A percentile compares a stretch with the other conserved stretches of the same genome.
phyloP scores from a whole-genome alignment of 1,140 invertebrate genomes.

The Drosophila lacteicornis region DNA sequence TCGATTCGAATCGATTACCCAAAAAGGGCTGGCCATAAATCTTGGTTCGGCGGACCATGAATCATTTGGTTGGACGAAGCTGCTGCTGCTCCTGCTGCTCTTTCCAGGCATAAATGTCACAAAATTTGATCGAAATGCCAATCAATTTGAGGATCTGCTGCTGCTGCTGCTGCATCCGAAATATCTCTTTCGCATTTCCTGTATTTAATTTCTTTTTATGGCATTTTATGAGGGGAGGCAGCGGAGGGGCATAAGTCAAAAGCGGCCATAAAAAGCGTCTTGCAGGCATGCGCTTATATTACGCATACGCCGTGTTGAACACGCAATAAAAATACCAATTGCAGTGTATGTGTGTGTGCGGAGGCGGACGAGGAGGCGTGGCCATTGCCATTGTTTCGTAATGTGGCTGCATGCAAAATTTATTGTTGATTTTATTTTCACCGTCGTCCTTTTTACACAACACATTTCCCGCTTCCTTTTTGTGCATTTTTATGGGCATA shows the following conservation, averaged over 20 bases:
- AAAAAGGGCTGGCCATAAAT: conserved; percentile 48
- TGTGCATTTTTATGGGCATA: conserved; percentile 81
- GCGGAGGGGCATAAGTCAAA: conserved; percentile 68
- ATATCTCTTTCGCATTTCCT: conserved; percentile 70
- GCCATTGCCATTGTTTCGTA: conserved; percentile 73
- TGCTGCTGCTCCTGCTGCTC: too few relatives aligned
- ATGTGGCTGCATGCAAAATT: conserved; percentile 79
- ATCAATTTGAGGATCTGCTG: conserved; percentile 59
- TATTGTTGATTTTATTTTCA: conserved; percentile 82
- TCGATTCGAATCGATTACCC: conserved; percentile 45
- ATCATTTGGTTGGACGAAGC: conserved; percentile 15
- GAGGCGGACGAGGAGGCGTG: conserved; percentile 11
- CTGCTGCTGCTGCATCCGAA: not conserved
- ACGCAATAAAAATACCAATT: conserved; percentile 83
- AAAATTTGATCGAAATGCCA: conserved; percentile 74
- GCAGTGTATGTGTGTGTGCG: conserved; percentile 44
- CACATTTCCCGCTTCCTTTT: conserved; percentile 77
- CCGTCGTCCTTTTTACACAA: conserved; percentile 78
- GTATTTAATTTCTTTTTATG: conserved; percentile 80
- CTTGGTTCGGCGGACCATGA: conserved; percentile 11
- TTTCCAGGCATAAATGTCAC: conserved; percentile 38
- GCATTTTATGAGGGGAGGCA: conserved; percentile 56
- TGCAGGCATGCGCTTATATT: conserved; percentile 64
- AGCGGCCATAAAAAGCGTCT: conserved; percentile 65
- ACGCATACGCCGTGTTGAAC: conserved; percentile 81